These are phyloP conservation scores for Lasioglossum vierecki DNA, from an alignment of 2,888 invertebrate genomes.

Conservation along the genomic window DNA sequence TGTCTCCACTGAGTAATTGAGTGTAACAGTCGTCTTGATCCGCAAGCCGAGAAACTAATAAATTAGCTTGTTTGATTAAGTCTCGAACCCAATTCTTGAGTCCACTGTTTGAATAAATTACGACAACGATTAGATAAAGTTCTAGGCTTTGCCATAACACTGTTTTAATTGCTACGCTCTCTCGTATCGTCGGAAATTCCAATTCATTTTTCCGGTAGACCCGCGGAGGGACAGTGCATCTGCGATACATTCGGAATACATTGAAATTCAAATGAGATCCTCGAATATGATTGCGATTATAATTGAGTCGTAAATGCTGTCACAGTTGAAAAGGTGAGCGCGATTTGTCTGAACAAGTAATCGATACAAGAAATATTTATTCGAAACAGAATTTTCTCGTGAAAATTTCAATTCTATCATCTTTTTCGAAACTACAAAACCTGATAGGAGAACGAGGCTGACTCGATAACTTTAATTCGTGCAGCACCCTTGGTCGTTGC, in stretches of 20 bases:
- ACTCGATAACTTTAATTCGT: background rate
- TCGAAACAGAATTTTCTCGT: background rate
- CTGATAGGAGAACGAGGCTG: background rate
- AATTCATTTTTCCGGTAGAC: background rate
- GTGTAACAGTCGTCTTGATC: background rate
- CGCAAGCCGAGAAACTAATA: background rate
- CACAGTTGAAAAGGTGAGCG: background rate
- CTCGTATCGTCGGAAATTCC: background rate
- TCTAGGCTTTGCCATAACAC: background rate
- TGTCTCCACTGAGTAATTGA: background rate
- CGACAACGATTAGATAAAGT: background rate
- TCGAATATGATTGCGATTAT: background rate
- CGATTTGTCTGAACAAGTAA: background rate
- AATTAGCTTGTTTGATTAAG: background rate
- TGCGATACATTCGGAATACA: background rate
- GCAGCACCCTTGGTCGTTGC: background rate
- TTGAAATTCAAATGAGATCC: background rate
- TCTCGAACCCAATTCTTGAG: background rate
- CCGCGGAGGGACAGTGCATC: background rate
- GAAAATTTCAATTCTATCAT: background rate
- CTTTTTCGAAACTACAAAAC: background rate
- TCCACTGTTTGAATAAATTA: background rate
- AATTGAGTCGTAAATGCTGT: background rate
- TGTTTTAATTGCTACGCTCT: background rate
- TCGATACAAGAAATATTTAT: background rate